phyloP scores from a whole-genome alignment of 2,113 vertebrate species.

The Monopterus albus region DNA sequence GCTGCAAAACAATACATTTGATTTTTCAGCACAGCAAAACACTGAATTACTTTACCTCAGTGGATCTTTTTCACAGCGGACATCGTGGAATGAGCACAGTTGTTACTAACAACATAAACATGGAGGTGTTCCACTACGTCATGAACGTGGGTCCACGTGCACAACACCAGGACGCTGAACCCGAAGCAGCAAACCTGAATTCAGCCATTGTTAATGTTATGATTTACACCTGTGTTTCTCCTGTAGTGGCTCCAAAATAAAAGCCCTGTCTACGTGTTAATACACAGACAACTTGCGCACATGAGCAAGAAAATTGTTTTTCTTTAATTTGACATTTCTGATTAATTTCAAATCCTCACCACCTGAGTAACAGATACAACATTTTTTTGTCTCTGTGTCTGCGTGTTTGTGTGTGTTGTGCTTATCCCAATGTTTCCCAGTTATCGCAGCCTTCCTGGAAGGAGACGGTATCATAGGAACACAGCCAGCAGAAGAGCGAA shows the following conservation, averaged over 20 bases:
- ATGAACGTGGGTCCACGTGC: neutral
- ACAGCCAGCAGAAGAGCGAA: neutral
- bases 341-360: slow-evolving; percentile 6
- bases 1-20: neutral
- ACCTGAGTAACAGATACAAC: neutral
- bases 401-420: slow-evolving; percentile 1
- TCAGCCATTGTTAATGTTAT: neutral
- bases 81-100: neutral
- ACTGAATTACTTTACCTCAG: neutral
- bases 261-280: neutral
- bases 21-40: neutral
- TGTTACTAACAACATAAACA: neutral
- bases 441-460: slow-evolving; percentile 43
- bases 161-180: neutral
- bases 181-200: neutral
- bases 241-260: neutral
- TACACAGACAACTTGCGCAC: neutral
- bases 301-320: neutral
- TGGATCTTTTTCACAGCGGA: slow-evolving; percentile 3
- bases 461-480: slow-evolving; percentile 13
- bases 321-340: neutral
- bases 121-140: neutral
- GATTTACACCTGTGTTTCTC: neutral
- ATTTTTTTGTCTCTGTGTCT: neutral
- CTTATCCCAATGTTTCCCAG: slow-evolving; percentile 44